Evolutionary conservation across 2,888 invertebrate species (phyloP).

Genomic region (Icerya purchasi): DNA sequence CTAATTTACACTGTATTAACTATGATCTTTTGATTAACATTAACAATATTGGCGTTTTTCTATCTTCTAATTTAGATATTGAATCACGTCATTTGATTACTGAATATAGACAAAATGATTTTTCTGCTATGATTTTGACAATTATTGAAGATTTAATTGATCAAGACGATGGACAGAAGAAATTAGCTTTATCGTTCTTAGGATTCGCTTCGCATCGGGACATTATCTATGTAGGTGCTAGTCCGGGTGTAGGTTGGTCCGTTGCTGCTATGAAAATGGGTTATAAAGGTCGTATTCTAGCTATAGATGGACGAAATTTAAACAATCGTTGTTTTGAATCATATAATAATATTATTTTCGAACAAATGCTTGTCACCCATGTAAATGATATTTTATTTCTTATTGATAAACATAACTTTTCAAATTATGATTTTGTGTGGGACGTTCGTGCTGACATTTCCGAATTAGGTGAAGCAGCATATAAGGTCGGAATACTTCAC

Average conservation of each 20-base stretch:
- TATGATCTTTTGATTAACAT: not conserved
- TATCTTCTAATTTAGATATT: not conserved
- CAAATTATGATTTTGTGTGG: not conserved
- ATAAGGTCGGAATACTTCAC: not conserved
- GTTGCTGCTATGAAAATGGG: not conserved
- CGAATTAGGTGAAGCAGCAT: not conserved
- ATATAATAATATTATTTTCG: not conserved
- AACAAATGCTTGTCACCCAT: no score
- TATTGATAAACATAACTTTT: not conserved
- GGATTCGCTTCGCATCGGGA: not conserved
- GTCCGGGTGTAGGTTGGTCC: not conserved
- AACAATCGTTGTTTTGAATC: no score
- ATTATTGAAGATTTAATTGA: not conserved
- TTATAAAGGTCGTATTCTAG: not conserved
- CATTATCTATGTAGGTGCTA: not conserved
- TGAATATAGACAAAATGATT: not conserved
- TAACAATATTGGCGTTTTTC: not conserved
- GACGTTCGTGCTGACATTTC: not conserved
- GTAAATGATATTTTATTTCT: not conserved
- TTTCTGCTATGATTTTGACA: not conserved
- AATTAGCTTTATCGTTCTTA: not conserved
- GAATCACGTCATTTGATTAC: not conserved
- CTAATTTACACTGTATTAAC: not conserved
- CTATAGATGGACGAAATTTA: not conserved
- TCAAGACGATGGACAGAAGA: not conserved